Percentiles rank a stretch among this genome's conserved stretches.
Evolutionary conservation across 2,888 invertebrate genomes (phyloP).

Genomic region (Sylvicola cinctus): DNA sequence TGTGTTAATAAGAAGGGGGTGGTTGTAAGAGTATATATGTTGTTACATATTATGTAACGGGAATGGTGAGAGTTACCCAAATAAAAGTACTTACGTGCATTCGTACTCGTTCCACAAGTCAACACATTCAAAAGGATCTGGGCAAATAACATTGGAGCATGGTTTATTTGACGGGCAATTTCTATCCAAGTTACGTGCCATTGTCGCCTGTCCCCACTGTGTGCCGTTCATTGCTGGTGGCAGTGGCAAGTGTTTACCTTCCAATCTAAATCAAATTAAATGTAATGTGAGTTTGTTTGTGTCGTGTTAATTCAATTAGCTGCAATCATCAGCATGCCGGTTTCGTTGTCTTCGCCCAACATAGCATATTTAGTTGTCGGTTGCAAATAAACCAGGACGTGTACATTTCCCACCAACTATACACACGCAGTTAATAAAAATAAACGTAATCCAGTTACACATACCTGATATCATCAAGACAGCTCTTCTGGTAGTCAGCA

Average conservation of each 20-base stretch:
- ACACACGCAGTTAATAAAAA: too few relatives aligned
- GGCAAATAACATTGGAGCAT: conserved; percentile 84
- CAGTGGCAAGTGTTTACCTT: conserved; percentile 85
- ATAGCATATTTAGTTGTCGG: too few relatives aligned
- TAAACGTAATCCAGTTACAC: conserved; percentile 4
- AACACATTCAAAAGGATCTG: conserved; percentile 82
- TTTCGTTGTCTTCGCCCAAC: too few relatives aligned
- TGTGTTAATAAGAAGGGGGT: too few relatives aligned
- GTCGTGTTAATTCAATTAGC: conserved; percentile 28
- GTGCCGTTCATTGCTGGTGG: conserved; percentile 90
- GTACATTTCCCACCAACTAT: too few relatives aligned
- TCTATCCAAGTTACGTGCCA: conserved; percentile 76
- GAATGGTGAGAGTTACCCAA: too few relatives aligned
- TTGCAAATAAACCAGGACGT: too few relatives aligned
- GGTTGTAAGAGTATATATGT: too few relatives aligned
- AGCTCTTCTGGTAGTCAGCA: conserved; percentile 84
- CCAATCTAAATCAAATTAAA: conserved; percentile 57
- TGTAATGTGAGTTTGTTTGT: conserved; percentile 32
- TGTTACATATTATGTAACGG: too few relatives aligned
- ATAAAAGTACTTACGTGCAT: conserved; percentile 99
- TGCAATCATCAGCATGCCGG: too few relatives aligned
- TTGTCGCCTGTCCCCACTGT: conserved; percentile 88
- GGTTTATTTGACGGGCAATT: conserved; percentile 91
- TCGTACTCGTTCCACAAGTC: conserved; percentile 97
- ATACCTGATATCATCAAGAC: conserved; percentile 35